Evolutionary conservation across 2,797 vertebrate species (phyloP).

Genomic region (Enoplosus armatus): DNA sequence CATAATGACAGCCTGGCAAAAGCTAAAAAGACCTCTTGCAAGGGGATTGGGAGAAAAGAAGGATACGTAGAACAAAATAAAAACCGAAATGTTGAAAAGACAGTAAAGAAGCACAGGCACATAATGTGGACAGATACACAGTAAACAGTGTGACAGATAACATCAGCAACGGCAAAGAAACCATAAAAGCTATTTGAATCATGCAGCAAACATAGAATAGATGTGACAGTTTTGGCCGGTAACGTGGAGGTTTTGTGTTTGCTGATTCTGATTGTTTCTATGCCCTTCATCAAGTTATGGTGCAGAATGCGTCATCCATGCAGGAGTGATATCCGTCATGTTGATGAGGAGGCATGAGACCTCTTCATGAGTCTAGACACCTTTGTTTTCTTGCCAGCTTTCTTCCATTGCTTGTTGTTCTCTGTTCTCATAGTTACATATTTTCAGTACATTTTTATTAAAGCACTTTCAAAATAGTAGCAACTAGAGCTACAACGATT

Average conservation of each 20-base stretch:
- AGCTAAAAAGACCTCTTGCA: constrained; percentile 25
- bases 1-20: constrained; percentile 31
- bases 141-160: constrained; percentile 43
- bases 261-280: constrained; percentile 19
- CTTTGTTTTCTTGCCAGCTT: constrained; percentile 16
- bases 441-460: constrained; percentile 2
- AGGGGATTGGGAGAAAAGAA: neutral
- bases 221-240: neutral
- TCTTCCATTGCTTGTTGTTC: neutral
- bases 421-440: constrained; percentile 1
- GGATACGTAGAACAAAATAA: constrained; percentile 7
- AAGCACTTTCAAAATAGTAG: neutral
- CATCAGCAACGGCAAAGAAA: constrained; percentile 32
- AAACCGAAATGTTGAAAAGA: constrained; percentile 25
- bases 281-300: constrained; percentile 7
- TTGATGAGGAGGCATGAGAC: constrained; percentile 16
- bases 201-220: constrained; percentile 23
- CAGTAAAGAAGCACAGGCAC: constrained; percentile 13
- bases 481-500: neutral
- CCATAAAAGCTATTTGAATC: constrained; percentile 25
- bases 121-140: constrained; percentile 27
- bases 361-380: constrained; percentile 35
- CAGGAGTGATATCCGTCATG: constrained; percentile 35
- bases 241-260: constrained; percentile 18
- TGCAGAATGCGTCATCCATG: neutral